Evolutionary conservation across 2,888 invertebrate species (phyloP).

Genomic region (Sepioteuthis lessoniana): DNA sequence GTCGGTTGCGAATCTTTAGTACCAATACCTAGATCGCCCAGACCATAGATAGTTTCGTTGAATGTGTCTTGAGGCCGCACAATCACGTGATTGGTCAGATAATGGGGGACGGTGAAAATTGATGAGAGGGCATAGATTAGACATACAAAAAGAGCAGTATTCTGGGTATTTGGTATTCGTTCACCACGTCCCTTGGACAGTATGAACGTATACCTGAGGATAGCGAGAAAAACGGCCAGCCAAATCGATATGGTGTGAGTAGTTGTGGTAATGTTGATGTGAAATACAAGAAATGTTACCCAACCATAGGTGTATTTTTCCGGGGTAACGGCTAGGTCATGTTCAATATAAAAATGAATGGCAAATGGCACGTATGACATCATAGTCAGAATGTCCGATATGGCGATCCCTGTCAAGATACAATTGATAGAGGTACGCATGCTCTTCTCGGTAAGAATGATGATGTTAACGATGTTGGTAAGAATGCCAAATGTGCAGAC

Average conservation of each 20-base stretch:
- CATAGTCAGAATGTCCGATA: conserved; percentile 92
- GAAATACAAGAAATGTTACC: conserved; percentile 79
- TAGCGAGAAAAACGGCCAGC: conserved; percentile 91
- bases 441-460: conserved; percentile 86
- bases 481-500: conserved; percentile 92
- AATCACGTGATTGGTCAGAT: conserved; percentile 41
- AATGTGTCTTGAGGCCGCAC: not conserved
- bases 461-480: conserved; percentile 92
- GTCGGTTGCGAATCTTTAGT: conserved; percentile 49
- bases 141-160: conserved; percentile 46
- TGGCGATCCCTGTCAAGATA: conserved; percentile 87
- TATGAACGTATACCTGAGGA: conserved; percentile 85
- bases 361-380: conserved; percentile 91
- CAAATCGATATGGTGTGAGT: conserved; percentile 93
- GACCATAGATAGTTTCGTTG: conserved; percentile 52
- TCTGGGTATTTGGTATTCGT: conserved; percentile 51
- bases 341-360: conserved; percentile 78
- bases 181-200: conserved; percentile 47
- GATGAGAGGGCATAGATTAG: conserved; percentile 47
- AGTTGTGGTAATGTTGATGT: conserved; percentile 90
- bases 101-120: conserved; percentile 45
- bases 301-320: conserved; percentile 70
- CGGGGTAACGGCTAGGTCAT: conserved; percentile 58
- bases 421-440: conserved; percentile 92
- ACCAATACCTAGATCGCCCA: conserved; percentile 35